Evolutionary conservation across 2,797 vertebrate genomes (phyloP).

Genomic region (Falco peregrinus): DNA sequence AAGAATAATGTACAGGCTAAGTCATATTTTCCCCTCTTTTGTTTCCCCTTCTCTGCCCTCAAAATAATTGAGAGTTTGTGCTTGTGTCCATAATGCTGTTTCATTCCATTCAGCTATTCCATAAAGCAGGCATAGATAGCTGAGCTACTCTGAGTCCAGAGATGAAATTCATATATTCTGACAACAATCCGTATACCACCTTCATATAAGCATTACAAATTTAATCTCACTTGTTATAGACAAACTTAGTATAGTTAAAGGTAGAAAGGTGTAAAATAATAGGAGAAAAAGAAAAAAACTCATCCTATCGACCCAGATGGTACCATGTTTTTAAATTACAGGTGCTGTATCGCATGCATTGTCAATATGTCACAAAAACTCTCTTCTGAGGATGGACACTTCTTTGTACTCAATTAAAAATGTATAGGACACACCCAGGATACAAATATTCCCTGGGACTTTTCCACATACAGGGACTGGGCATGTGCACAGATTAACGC

Average conservation of each 20-base stretch:
- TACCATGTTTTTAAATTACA: not conserved
- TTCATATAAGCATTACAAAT: not conserved
- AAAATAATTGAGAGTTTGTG: not conserved
- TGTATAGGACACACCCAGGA: not conserved
- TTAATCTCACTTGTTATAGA: not conserved
- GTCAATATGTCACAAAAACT: not conserved
- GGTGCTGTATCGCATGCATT: rapidly evolving
- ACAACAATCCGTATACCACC: not conserved
- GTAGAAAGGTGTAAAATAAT: not conserved
- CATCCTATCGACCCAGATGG: not conserved
- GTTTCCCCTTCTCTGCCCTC: not conserved
- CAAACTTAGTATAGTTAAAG: not conserved
- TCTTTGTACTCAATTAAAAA: not conserved
- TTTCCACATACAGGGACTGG: not conserved
- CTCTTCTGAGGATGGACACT: not conserved
- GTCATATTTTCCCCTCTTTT: not conserved
- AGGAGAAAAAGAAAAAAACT: not conserved
- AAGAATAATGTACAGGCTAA: not conserved
- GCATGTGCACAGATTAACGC: not conserved
- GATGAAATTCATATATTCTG: not conserved
- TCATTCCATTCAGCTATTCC: not conserved
- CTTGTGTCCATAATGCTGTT: not conserved
- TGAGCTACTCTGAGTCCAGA: not conserved
- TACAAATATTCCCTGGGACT: not conserved
- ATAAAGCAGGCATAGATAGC: not conserved